phyloP scores from a whole-genome alignment of 2,113 vertebrate species.

The Arizona elegans region DNA sequence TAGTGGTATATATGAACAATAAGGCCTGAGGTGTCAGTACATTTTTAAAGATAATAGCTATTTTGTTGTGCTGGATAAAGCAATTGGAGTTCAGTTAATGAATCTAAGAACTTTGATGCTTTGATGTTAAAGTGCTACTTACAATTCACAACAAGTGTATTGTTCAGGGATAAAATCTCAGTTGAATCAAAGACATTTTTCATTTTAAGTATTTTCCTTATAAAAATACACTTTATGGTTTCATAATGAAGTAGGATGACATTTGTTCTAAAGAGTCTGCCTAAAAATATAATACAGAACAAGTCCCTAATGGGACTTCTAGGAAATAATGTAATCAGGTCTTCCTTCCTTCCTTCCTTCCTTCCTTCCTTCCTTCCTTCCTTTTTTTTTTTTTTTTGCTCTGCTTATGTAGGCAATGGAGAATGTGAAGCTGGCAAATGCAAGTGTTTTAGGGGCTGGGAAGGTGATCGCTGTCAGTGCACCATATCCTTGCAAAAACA shows the following conservation, averaged over 20 bases:
- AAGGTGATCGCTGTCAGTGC: conserved; percentile 86
- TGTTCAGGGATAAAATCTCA: conserved; percentile 12
- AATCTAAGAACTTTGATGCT: neutral
- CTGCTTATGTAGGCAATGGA: conserved; percentile 80
- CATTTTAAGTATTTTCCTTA: conserved; percentile 26
- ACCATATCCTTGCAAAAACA: conserved; percentile 69
- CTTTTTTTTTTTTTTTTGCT: neutral
- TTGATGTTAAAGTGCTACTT: neutral
- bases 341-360: neutral
- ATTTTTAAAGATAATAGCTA: neutral
- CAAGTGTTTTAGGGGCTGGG: conserved; percentile 83
- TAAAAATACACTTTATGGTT: neutral
- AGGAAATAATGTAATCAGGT: neutral
- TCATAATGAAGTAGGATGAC: conserved; percentile 6
- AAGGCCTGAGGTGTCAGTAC: neutral
- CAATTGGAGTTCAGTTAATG: neutral
- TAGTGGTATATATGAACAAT: neutral
- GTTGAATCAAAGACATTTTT: conserved; percentile 24
- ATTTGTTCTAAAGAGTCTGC: neutral
- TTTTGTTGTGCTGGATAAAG: neutral
- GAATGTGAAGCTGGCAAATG: conserved; percentile 85
- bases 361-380: neutral
- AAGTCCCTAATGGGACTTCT: neutral
- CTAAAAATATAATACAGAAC: neutral
- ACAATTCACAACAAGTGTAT: neutral